Conservation (phyloP, 2,797 vertebrate species). For the Onychomys leucogaster region DNA sequence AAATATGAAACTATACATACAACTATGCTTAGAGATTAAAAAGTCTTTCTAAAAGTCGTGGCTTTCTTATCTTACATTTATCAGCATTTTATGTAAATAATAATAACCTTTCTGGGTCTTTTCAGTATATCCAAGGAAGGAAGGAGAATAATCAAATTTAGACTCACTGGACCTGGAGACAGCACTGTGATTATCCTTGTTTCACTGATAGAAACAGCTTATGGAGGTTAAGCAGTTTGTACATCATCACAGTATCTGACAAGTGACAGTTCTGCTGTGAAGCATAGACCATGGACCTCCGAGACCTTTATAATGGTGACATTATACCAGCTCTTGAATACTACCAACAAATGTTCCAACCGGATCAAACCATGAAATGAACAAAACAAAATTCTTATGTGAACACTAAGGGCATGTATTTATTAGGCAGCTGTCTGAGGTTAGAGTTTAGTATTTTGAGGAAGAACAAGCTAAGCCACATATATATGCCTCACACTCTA, state of each 20-base stretch:
- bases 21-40: neutral
- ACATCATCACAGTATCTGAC: neutral
- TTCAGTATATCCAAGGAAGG: conserved; percentile 10
- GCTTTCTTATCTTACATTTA: neutral
- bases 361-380: neutral
- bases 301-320: neutral
- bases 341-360: neutral
- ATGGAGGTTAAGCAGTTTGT: conserved; percentile 11
- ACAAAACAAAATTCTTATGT: neutral
- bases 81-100: conserved; percentile 35
- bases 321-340: neutral
- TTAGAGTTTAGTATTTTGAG: conserved; percentile 28
- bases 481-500: neutral
- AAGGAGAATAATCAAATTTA: conserved; percentile 22
- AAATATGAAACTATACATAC: neutral
- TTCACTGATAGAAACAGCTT: neutral
- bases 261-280: neutral
- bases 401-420: neutral
- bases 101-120: neutral
- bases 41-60: neutral
- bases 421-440: neutral
- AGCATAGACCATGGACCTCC: neutral
- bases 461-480: neutral
- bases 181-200: neutral
- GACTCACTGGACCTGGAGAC: neutral